Evolutionary conservation across 2,888 invertebrate genomes (phyloP).

Genomic region (Tenthredo scrophulariae): DNA sequence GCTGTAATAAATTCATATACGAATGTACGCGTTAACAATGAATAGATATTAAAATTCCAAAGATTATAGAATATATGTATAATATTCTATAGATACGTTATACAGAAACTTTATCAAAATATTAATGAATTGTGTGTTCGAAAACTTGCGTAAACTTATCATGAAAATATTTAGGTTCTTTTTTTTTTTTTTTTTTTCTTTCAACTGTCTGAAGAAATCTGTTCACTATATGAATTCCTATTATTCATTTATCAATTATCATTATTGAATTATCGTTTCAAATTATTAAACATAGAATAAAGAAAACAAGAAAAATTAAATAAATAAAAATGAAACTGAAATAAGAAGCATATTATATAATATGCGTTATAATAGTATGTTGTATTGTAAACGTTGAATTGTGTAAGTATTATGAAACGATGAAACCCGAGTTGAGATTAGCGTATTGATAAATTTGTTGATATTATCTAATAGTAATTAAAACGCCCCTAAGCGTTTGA

Average conservation of each 20-base stretch:
- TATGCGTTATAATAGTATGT: neutral
- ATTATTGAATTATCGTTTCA: neutral
- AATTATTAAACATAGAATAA: neutral
- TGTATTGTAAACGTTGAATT: neutral
- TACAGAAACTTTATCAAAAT: neutral
- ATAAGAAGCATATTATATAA: neutral
- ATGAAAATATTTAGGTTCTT: neutral
- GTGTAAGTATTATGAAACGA: neutral
- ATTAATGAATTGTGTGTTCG: neutral
- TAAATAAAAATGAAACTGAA: no score
- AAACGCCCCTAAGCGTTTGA: neutral
- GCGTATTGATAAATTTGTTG: neutral
- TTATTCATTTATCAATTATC: neutral
- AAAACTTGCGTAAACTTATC: neutral
- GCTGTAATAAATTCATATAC: neutral
- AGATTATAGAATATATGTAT: neutral
- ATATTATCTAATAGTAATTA: neutral
- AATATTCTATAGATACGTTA: neutral
- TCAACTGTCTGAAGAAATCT: no score
- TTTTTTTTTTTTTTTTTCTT: neutral
- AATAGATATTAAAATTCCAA: slow-evolving; percentile 3
- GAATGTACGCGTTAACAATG: slow-evolving; percentile 17
- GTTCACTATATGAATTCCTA: no score
- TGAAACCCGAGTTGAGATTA: neutral
- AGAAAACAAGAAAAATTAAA: neutral